Evolutionary conservation across 92 coral and sea anemone species (phyloP), one percentile per base, ranked within the genome.

Genomic region (Porites rus): DNA sequence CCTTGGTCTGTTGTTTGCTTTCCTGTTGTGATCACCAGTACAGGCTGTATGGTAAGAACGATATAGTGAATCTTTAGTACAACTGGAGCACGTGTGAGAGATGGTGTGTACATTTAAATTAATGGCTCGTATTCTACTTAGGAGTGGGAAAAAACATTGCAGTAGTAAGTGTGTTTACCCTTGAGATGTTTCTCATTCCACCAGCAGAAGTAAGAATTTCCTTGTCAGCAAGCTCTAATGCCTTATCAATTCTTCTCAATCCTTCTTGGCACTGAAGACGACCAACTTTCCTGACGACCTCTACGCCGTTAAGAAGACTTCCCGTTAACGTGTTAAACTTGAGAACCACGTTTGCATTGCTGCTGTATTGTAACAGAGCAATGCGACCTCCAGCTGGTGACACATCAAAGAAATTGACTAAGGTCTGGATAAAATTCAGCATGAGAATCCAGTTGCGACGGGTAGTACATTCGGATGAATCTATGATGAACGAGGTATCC

Each of bases 401-500:
- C 69, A 93, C 92, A 1, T 93, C 87, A 73, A 93, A 94, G 38
- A 84, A 87, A 20, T 89, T 81, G 75, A 88, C 75, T 51, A 93
- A 77, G 21, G 86, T 77, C 71, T 94, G 94, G 63, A 94, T 81
- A 79, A 93, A 79, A 72, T 91, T 94, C 65, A 91, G 50, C 63
- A 94, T 71, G 59, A 79, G 78, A 71, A 78, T 90, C 75, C 94
- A 94, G 82, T 94, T 91, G 71, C 88, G 87, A 75, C 94, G 89
- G 43, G 94, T 91, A 68, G 78, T 76, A 67, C 96, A 90, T 19
- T 88, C 94, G 4, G 98, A 94, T 8, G 98, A 94, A 79, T 93
- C 98, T 78, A 94, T 82, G 51, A 94, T 81, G 80, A 94, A 93
- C 14, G 94, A 93, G 19, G 91, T 88, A 89, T 94, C 98, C 62